phyloP scores from a whole-genome alignment of 2,113 vertebrate species.

The Lanius ludovicianus region DNA sequence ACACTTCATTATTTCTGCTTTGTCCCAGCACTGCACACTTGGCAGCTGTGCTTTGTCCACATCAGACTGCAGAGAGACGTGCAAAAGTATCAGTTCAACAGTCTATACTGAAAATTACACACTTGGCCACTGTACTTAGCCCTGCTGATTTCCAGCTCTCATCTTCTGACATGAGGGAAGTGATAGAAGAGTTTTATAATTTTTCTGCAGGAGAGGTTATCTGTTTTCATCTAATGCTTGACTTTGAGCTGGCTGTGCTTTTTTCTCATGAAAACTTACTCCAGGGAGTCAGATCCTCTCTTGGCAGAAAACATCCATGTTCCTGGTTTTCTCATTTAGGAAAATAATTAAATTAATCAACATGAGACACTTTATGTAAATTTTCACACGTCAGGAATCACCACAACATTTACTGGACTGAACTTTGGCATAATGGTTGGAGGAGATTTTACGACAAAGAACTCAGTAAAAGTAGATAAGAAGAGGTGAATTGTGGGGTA shows the following conservation, averaged over 20 bases:
- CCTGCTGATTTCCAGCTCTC: neutral
- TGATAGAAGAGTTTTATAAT: neutral
- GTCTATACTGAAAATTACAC: neutral
- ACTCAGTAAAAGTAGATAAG: neutral
- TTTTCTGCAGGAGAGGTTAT: neutral
- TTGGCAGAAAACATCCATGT: neutral
- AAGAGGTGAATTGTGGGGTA: neutral
- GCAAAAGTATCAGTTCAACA: neutral
- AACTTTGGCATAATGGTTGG: neutral
- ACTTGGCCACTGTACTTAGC: neutral
- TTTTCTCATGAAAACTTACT: neutral
- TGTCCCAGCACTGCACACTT: neutral
- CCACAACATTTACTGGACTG: neutral
- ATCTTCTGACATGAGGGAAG: neutral
- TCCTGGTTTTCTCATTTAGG: neutral
- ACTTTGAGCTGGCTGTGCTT: neutral
- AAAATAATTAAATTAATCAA: neutral
- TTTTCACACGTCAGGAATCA: neutral
- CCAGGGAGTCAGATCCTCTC: neutral
- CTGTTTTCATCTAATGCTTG: neutral
- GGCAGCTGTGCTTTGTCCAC: neutral
- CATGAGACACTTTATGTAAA: neutral
- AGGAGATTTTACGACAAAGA: neutral
- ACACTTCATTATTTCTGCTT: conserved; percentile 43
- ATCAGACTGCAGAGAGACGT: neutral